Evolutionary conservation across 2,888 invertebrate genomes (phyloP).

Genomic region (Chalcis sispes): DNA sequence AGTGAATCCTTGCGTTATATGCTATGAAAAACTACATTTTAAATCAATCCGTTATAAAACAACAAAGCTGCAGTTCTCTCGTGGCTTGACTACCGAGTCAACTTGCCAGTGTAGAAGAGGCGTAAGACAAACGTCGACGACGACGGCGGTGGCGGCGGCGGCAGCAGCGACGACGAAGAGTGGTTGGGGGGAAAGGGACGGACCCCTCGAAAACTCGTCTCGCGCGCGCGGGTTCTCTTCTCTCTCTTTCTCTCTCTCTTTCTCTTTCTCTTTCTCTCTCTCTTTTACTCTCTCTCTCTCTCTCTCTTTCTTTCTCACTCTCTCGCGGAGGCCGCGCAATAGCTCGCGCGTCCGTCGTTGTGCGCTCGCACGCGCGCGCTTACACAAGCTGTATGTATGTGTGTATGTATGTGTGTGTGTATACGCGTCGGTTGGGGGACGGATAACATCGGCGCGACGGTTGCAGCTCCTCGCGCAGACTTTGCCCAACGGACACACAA

Average conservation of each 20-base stretch:
- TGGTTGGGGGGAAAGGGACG: slow-evolving; percentile 23
- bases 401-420: not conserved
- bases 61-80: no score
- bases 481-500: not conserved
- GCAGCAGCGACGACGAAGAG: slow-evolving; percentile 19
- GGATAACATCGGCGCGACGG: slow-evolving; percentile 48
- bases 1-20: no score
- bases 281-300: no score
- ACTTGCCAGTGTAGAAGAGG: slow-evolving; percentile 13
- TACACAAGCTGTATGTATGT: not conserved
- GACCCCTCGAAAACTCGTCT: slow-evolving; percentile 54
- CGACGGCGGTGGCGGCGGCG: slow-evolving; percentile 16
- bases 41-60: no score
- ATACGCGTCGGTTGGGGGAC: slow-evolving; percentile 12
- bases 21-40: no score
- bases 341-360: slow-evolving; percentile 39
- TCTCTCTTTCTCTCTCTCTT: no score
- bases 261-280: no score
- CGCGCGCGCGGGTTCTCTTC: slow-evolving; percentile 34
- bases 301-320: not conserved
- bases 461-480: slow-evolving; percentile 12
- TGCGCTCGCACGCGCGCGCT: not conserved
- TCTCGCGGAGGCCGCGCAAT: slow-evolving; percentile 46
- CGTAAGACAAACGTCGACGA: slow-evolving; percentile 30
- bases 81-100: not conserved